Base-by-base conservation (phyloP, 2,888 invertebrate species). In the Eulithis prunata region DNA sequence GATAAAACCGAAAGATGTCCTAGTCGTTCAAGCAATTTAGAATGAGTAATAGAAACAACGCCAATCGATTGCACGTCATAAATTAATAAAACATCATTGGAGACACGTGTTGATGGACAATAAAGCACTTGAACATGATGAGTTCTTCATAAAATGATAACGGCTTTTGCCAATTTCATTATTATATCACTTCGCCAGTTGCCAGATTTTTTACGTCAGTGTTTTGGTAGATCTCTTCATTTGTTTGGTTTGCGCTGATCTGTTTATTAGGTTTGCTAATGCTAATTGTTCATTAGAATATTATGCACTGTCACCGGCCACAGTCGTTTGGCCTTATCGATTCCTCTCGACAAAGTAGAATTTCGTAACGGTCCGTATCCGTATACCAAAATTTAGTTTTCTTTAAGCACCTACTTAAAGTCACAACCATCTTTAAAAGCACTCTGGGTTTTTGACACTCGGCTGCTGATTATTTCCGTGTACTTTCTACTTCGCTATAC, bases 61-160 rank as follows among this genome's bases (percentile, higher is more conserved):
- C 51, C 62, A 60, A 62, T 74, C 62, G 66, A 75, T 63, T 66
- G 61, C 57, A 60, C 58, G 61, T 63, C 62, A 69, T 62, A 62
- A 58, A 62, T 66, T 68, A 70, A 68, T 62, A 60, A 60, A 56
- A 32, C 52, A 63, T 63, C 52, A 63, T 69, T 67, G 60, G 47
- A 62, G 64, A 57, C 59, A 55, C 68, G 68, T 68, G 52, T 59
- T 57, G 52, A 13, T 41, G 13, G 56, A 62, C 64, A 62, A 64
- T 58, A 64, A 61, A 58, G 45, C 55, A 57, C 43, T 63, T 61
- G 51, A 49, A 14, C 45, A 13, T 51, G 14, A 55, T 45, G 36
- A 54, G 38, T 32, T 47, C n/a, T 62, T 49, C 41, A 41, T 41
- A 41, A 21, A 10, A 46, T 4, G 14, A 54, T 32, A 45, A 53